phyloP scores from a whole-genome alignment of 2,113 vertebrate species.

The Saguinus midas region DNA sequence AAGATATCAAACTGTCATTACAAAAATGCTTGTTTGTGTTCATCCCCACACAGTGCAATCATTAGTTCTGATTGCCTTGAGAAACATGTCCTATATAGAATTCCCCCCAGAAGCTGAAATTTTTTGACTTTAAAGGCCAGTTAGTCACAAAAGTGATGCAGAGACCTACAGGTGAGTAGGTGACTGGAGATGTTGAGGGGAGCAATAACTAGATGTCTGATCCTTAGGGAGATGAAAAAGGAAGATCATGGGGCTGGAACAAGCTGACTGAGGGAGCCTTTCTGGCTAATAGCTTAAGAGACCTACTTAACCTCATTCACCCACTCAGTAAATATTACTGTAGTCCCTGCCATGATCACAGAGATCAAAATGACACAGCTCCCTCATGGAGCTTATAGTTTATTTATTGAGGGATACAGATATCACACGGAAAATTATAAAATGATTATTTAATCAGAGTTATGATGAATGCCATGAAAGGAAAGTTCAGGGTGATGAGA shows the following conservation, averaged over 20 bases:
- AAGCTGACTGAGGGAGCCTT: neutral
- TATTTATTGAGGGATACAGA: neutral
- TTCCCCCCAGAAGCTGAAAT: conserved; percentile 38
- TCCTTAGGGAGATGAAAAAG: neutral
- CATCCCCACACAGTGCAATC: conserved; percentile 65
- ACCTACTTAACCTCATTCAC: fast-evolving
- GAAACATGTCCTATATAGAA: conserved; percentile 44
- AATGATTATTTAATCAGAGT: neutral
- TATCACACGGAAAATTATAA: neutral
- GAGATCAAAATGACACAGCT: neutral
- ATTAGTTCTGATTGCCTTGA: conserved; percentile 66
- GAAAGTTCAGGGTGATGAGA: neutral
- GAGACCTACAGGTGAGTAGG: neutral
- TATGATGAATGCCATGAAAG: neutral
- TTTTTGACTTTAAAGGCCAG: conserved; percentile 61
- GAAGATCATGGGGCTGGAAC: neutral
- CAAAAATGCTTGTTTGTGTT: conserved; percentile 66
- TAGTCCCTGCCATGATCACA: fast-evolving
- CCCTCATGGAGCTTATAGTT: neutral
- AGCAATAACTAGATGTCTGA: too few species aligned
- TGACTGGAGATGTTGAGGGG: fast-evolving
- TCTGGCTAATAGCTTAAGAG: neutral
- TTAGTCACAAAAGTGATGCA: conserved; percentile 42
- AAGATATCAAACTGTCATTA: conserved; percentile 82
- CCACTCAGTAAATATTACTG: neutral